Base-by-base conservation (phyloP, 1,140 invertebrate species). In the Drosophila ogumai region DNA sequence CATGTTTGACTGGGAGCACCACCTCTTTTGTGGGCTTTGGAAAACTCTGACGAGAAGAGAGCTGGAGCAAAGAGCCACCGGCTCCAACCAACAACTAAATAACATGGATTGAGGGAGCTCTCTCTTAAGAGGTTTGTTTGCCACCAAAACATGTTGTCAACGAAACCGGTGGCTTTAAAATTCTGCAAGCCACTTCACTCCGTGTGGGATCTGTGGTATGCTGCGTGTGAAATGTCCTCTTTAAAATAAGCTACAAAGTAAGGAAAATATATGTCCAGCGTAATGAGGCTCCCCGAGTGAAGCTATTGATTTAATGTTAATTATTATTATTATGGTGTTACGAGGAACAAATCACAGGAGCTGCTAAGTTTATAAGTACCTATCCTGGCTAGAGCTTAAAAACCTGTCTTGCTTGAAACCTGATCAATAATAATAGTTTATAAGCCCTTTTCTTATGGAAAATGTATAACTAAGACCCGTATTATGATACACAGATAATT, bases 1-100 rank as follows among this genome's bases (percentile, higher is more conserved):
- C 81, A 85, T 84, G 82, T 79, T 87, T 81, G 72, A 28, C 59
- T 47, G 36, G 36, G 36, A 28, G 17, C 47, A 34, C 17, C 13
- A 6, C n/a, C 43, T 44, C 22, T 34, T 15, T 55, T 38, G 19
- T 13, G 3, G 63, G 4, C n/a, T 12, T 38, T 64, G 78, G 47
- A 79, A 49, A 79, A 6, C 41, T 64, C 13, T n/a, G n/a, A 56
- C 50, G 63, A 44, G 44, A 28, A 57, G 31, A 61, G 61, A 50
- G 41, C 43, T 50, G 75, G 19, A 34, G 43, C 41, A 40, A 65
- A 74, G 52, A 56, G 50, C 6, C 56, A 64, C 61, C 66, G 61
- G 61, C 66, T 69, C 31, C 52, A n/a, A 1, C 13, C 38, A 32
- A 22, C 46, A 49, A 49, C 25, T 61, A 67, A 67, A 69, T 55